These are phyloP conservation scores for Aradophagus sp. DNA, from an alignment of 1,140 invertebrate genomes.

Conservation along the genomic window DNA sequence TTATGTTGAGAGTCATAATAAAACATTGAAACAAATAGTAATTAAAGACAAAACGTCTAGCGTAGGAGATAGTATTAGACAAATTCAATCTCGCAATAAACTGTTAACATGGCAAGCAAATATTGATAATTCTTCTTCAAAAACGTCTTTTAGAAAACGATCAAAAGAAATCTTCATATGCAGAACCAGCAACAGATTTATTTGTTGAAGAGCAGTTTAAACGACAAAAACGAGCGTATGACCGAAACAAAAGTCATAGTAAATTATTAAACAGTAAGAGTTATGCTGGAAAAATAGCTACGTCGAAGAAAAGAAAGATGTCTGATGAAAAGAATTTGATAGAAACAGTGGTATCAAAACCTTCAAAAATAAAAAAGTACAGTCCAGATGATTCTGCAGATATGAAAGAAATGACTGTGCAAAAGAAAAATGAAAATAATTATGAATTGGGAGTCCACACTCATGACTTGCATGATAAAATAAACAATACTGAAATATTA, in stretches of 20 bases:
- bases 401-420: too few species aligned
- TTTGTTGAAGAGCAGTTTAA: slow-evolving; percentile 6
- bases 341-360: too few species aligned
- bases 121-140: not conserved
- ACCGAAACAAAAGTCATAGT: not conserved
- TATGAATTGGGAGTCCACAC: too few species aligned
- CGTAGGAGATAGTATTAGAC: slow-evolving; percentile 14
- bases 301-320: not conserved
- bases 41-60: not conserved
- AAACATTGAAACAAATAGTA: slow-evolving; percentile 20
- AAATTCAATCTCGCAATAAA: slow-evolving; percentile 8
- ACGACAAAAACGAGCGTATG: not conserved
- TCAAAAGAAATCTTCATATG: slow-evolving; percentile 11
- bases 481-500: too few species aligned
- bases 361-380: too few species aligned
- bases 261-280: not conserved
- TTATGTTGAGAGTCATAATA: slow-evolving; percentile 39
- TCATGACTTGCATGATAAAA: too few species aligned
- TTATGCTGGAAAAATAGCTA: not conserved
- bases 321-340: too few species aligned
- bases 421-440: too few species aligned
- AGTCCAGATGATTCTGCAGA: too few species aligned
- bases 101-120: slow-evolving; percentile 2
- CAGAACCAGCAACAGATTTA: slow-evolving; percentile 6
- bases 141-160: not conserved